phyloP scores from a whole-genome alignment of 2,888 invertebrate genomes.

The Drosophila multiciliata region DNA sequence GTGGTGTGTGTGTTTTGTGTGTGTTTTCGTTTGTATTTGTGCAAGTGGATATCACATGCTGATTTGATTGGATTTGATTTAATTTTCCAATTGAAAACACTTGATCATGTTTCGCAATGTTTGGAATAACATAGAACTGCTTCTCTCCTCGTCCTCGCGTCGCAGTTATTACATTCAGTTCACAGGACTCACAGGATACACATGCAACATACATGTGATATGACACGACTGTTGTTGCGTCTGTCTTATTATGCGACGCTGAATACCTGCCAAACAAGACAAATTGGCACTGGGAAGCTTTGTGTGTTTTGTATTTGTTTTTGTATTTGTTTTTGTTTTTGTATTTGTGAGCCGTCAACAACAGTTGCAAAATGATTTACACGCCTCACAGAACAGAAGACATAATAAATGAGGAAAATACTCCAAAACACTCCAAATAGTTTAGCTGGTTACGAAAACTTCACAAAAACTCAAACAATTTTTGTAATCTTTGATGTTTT shows the following conservation, averaged over 20 bases:
- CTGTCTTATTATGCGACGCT: constrained; percentile 43
- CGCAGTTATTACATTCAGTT: constrained; percentile 29
- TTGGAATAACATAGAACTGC: constrained; percentile 48
- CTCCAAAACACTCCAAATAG: background rate
- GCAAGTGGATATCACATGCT: constrained; percentile 62
- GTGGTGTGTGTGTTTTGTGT: constrained; percentile 21
- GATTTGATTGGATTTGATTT: constrained; percentile 82
- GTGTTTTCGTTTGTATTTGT: constrained; percentile 21
- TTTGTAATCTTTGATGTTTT: background rate
- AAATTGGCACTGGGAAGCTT: constrained; percentile 36
- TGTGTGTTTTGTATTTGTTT: constrained; percentile 8
- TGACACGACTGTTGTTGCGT: constrained; percentile 49
- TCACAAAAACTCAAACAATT: background rate
- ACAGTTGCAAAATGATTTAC: constrained; percentile 50
- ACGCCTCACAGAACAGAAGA: constrained; percentile 40
- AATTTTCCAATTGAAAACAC: constrained; percentile 83
- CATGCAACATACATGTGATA: constrained; percentile 2
- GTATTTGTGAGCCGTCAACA: constrained; percentile 12
- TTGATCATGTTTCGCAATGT: constrained; percentile 66
- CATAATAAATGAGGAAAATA: background rate
- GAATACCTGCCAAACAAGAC: constrained; percentile 23
- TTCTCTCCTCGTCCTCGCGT: background rate
- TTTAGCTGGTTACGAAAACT: constrained; percentile 8
- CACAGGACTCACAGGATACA: background rate
- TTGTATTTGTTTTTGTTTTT: background rate